Conservation (phyloP, 1,140 invertebrate genomes). For the Pseudomyrmex dendroicus region DNA sequence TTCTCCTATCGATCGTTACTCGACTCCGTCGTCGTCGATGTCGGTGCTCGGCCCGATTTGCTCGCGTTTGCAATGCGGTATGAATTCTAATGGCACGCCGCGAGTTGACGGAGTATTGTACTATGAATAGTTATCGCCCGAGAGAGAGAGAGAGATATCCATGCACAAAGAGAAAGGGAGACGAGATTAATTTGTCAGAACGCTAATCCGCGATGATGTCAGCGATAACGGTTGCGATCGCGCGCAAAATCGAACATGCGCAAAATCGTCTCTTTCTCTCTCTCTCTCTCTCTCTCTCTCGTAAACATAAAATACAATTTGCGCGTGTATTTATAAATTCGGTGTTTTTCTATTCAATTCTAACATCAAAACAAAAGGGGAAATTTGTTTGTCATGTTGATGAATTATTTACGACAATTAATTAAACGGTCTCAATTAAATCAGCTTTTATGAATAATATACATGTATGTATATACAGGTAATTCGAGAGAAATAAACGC, state of each 20-base stretch:
- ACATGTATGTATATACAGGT: too few relatives aligned
- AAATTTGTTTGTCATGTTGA: too few relatives aligned
- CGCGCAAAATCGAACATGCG: neutral
- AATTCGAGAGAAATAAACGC: constrained; percentile 1
- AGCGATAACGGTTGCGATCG: constrained; percentile 5
- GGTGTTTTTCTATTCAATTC: neutral
- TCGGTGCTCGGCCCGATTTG: neutral
- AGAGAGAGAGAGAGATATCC: neutral
- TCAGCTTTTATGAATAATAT: neutral
- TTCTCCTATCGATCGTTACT: constrained; percentile 32
- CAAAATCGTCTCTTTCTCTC: too few relatives aligned
- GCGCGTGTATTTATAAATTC: neutral
- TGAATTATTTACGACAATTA: too few relatives aligned
- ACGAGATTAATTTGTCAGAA: constrained; percentile 35
- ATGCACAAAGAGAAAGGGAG: neutral
- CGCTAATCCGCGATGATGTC: neutral
- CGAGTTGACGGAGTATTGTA: constrained; percentile 11
- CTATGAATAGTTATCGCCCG: constrained; percentile 43
- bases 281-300: too few relatives aligned
- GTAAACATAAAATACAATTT: neutral
- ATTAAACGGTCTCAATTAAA: neutral
- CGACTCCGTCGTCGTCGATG: neutral
- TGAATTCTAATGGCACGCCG: constrained; percentile 41
- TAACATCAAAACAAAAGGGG: too few relatives aligned
- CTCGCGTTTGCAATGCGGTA: constrained; percentile 37